Percentiles rank a stretch among this genome's conserved stretches.
These are phyloP conservation scores for Goniozus legneri DNA, from an alignment of 1,140 invertebrate genomes.

Conservation along the genomic window DNA sequence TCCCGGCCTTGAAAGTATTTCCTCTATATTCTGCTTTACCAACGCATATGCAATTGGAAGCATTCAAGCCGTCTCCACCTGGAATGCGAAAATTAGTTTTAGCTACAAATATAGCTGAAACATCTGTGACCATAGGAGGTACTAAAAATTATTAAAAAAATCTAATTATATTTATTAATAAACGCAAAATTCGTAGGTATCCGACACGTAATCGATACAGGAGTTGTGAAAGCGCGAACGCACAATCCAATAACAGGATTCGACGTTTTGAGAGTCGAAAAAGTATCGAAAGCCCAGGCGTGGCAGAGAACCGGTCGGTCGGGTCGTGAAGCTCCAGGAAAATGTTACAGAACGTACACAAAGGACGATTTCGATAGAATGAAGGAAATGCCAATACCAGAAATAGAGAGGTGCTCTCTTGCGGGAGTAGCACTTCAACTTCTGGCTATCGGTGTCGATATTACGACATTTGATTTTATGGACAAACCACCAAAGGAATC, in stretches of 20 bases:
- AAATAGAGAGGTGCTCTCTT: constrained; percentile 81
- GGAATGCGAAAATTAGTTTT: constrained; percentile 85
- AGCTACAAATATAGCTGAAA: constrained; percentile 98
- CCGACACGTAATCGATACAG: constrained; percentile 91
- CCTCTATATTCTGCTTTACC: constrained; percentile 83
- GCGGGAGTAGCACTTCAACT: constrained; percentile 77
- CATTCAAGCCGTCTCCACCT: constrained; percentile 65
- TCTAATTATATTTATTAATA: neutral
- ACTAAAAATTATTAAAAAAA: neutral
- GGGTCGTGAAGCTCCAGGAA: constrained; percentile 79
- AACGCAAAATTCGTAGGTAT: constrained; percentile 62
- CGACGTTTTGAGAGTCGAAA: constrained; percentile 78
- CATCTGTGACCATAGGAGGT: constrained; percentile 88
- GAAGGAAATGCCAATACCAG: constrained; percentile 71
- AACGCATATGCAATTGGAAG: constrained; percentile 72
- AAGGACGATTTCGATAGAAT: constrained; percentile 69
- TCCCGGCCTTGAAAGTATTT: constrained; percentile 65
- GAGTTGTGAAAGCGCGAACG: constrained; percentile 85
- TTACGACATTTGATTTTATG: constrained; percentile 86
- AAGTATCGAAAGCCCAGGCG: constrained; percentile 87
- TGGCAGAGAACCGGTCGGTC: constrained; percentile 89
- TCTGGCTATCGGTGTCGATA: constrained; percentile 78
- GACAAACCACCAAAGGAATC: constrained; percentile 77
- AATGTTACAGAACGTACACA: constrained; percentile 82
- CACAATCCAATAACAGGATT: constrained; percentile 81